Conservation (phyloP, 2,888 invertebrate genomes). For the Andrena flavipes region DNA sequence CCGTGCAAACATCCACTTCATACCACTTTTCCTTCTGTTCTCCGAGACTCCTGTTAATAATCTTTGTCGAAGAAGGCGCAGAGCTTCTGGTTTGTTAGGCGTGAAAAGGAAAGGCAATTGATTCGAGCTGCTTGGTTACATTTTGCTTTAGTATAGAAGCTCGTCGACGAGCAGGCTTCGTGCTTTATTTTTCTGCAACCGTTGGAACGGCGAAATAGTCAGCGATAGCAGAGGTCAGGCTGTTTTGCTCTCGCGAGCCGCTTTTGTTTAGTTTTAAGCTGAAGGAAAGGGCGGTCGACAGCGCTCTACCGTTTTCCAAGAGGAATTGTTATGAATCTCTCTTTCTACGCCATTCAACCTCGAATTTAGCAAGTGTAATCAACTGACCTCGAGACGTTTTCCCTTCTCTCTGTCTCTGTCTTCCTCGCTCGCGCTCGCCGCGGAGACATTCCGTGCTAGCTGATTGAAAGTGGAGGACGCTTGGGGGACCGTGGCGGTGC, state of each 20-base stretch:
- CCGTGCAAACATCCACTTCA: slow-evolving; percentile 14
- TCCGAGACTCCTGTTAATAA: slow-evolving; percentile 29
- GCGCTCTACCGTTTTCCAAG: slow-evolving; percentile 10
- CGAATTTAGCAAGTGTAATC: slow-evolving; percentile 31
- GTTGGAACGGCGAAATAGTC: slow-evolving; percentile 1
- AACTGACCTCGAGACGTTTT: slow-evolving; percentile 73
- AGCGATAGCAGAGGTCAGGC: slow-evolving; percentile 13
- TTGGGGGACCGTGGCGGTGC: neutral
- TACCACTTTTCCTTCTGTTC: slow-evolving; percentile 28
- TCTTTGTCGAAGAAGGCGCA: slow-evolving; percentile 19
- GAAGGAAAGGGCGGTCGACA: slow-evolving; percentile 16
- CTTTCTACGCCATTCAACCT: slow-evolving; percentile 11
- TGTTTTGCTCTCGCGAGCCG: neutral
- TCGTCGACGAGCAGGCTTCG: slow-evolving; percentile 6
- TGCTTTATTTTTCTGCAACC: neutral
- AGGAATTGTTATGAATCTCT: slow-evolving; percentile 33
- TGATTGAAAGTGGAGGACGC: neutral
- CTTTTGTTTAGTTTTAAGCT: slow-evolving; percentile 31
- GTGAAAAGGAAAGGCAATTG: slow-evolving; percentile 27
- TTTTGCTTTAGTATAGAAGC: slow-evolving; percentile 2
- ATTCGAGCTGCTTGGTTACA: slow-evolving; percentile 12
- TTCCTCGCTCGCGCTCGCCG: neutral
- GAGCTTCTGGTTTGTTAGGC: slow-evolving; percentile 24
- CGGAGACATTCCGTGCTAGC: neutral
- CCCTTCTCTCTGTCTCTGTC: slow-evolving; percentile 16